phyloP scores from a whole-genome alignment of 2,113 vertebrate species.

The Alexandromys fortis region DNA sequence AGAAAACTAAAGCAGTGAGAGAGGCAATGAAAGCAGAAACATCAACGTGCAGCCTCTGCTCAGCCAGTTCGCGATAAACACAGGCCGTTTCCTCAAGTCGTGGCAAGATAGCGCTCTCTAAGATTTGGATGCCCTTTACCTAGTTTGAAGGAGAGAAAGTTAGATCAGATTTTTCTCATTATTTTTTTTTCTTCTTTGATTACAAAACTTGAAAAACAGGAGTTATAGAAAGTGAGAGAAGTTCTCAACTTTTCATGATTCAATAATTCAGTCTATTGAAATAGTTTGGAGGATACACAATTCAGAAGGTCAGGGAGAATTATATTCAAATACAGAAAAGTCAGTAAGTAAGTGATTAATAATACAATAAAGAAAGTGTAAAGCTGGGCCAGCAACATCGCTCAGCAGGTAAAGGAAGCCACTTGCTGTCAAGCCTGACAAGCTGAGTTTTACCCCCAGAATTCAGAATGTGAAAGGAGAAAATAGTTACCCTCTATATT shows the following conservation, averaged over 20 bases:
- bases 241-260: neutral
- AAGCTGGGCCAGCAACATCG: neutral
- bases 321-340: constrained; percentile 5
- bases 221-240: neutral
- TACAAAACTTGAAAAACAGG: constrained; percentile 14
- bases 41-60: neutral
- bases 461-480: neutral
- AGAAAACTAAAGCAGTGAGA: neutral
- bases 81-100: neutral
- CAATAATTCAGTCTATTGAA: neutral
- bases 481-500: neutral
- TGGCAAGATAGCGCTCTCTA: neutral
- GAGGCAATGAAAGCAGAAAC: neutral
- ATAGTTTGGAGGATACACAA: neutral
- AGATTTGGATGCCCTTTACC: neutral
- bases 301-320: neutral
- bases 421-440: neutral
- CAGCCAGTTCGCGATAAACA: neutral
- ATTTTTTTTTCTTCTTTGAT: neutral
- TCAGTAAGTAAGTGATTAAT: neutral
- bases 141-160: neutral
- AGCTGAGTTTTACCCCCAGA: neutral
- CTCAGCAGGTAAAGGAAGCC: neutral
- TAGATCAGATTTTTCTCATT: neutral
- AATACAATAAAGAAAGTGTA: neutral